These are phyloP conservation scores for Amphipyra berbera DNA, from an alignment of 2,888 invertebrate species.

Conservation along the genomic window DNA sequence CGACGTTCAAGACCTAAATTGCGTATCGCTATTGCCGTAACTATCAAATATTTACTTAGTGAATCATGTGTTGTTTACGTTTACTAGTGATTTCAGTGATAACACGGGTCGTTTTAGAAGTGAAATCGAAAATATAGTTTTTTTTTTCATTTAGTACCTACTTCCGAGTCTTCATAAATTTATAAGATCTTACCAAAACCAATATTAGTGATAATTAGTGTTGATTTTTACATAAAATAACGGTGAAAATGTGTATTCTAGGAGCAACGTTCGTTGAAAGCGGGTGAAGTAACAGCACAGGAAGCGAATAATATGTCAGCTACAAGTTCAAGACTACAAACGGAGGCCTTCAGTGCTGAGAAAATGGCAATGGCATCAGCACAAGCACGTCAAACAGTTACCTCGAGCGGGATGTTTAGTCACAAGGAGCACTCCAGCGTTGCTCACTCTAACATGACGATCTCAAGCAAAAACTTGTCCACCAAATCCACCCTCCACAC, in stretches of 20 bases:
- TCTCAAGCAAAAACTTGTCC: slow-evolving; percentile 93
- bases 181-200: not conserved
- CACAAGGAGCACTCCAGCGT: slow-evolving; percentile 92
- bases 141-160: not conserved
- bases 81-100: slow-evolving; percentile 73
- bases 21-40: slow-evolving; percentile 84
- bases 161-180: not conserved
- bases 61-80: slow-evolving; percentile 75
- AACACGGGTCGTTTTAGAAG: slow-evolving; percentile 65
- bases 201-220: slow-evolving; percentile 14
- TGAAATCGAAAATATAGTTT: slow-evolving; percentile 22
- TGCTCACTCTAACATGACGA: slow-evolving; percentile 95
- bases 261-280: slow-evolving; percentile 95
- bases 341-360: slow-evolving; percentile 96
- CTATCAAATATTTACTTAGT: slow-evolving; percentile 82
- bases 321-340: slow-evolving; percentile 95
- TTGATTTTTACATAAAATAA: slow-evolving; percentile 20
- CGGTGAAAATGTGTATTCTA: slow-evolving; percentile 77
- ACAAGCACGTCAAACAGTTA: slow-evolving; percentile 95
- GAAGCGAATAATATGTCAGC: slow-evolving; percentile 96
- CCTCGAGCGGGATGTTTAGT: slow-evolving; percentile 94
- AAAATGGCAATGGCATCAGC: slow-evolving; percentile 93
- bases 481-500: slow-evolving; percentile 90
- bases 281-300: slow-evolving; percentile 95
- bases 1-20: slow-evolving; percentile 85